A percentile compares a stretch with the other conserved stretches of the same genome.
Conservation (phyloP, 2,888 invertebrate species). For the Campoplex nolae region DNA sequence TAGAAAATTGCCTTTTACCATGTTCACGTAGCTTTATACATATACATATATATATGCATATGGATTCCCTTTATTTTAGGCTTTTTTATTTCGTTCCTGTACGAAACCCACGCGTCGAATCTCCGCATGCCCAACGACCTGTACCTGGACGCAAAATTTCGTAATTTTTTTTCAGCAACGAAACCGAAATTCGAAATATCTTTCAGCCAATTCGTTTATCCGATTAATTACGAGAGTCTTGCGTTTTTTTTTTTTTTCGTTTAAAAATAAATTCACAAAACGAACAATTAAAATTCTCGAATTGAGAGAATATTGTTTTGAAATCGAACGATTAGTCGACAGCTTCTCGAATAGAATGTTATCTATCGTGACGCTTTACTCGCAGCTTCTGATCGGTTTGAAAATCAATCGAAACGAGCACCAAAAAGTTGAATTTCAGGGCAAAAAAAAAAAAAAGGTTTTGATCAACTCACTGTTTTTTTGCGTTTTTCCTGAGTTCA, state of each 20-base stretch:
- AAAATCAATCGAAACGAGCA: background rate
- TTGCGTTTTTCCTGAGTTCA: background rate
- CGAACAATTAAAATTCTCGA: background rate
- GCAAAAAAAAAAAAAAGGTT: constrained; percentile 19
- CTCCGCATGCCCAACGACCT: constrained; percentile 4
- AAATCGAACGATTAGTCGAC: background rate
- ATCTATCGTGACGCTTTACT: background rate
- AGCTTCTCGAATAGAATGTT: background rate
- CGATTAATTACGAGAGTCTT: background rate
- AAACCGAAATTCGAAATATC: background rate
- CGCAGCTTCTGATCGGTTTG: background rate
- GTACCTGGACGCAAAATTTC: background rate
- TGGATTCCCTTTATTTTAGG: constrained; percentile 50
- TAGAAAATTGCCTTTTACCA: constrained; percentile 31
- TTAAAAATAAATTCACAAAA: no score
- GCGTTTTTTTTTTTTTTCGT: background rate
- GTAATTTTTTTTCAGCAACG: background rate
- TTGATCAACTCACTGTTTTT: constrained; percentile 34
- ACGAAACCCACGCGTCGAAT: constrained; percentile 30
- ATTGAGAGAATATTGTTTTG: background rate
- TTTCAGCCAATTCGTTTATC: background rate
- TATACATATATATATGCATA: constrained; percentile 5
- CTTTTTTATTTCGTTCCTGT: constrained; percentile 33
- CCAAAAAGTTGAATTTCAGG: background rate
- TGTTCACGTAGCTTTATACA: constrained; percentile 2